Evolutionary conservation across 2,888 invertebrate species (phyloP).

Genomic region (Eueremaeus valkanovi): DNA sequence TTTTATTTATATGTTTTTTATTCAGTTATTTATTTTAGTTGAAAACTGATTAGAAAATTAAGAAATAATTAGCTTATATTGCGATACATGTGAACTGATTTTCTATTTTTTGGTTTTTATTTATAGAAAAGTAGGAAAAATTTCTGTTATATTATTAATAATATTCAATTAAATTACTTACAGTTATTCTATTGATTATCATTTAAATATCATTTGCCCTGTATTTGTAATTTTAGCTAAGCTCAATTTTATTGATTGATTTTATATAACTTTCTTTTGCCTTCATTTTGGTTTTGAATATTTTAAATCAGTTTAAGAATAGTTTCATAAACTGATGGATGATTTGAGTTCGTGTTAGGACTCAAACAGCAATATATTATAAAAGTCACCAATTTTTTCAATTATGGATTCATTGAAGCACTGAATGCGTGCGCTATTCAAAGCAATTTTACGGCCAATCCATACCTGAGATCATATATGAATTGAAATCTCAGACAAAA

Average conservation of each 20-base stretch:
- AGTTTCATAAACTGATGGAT: not conserved
- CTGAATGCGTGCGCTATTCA: not conserved
- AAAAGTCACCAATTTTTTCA: not conserved
- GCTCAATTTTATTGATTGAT: too few species aligned
- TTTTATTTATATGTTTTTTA: not conserved
- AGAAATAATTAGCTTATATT: not conserved
- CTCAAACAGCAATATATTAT: not conserved
- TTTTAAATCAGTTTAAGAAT: too few species aligned
- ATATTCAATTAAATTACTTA: too few species aligned
- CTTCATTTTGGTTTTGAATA: too few species aligned
- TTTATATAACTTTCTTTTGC: too few species aligned
- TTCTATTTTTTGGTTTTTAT: not conserved
- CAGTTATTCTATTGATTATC: too few species aligned
- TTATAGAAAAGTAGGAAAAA: not conserved
- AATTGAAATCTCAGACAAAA: not conserved
- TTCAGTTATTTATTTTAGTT: not conserved
- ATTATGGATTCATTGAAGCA: not conserved
- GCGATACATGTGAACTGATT: not conserved
- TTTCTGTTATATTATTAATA: not conserved
- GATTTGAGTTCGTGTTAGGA: not conserved
- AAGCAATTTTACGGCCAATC: too few species aligned
- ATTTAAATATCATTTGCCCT: too few species aligned
- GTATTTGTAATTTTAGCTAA: too few species aligned
- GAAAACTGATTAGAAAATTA: not conserved
- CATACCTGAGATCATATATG: not conserved